Evolutionary conservation across 2,888 invertebrate species (phyloP), one percentile per base, ranked within the genome.

Genomic region (Gari tellinella): DNA sequence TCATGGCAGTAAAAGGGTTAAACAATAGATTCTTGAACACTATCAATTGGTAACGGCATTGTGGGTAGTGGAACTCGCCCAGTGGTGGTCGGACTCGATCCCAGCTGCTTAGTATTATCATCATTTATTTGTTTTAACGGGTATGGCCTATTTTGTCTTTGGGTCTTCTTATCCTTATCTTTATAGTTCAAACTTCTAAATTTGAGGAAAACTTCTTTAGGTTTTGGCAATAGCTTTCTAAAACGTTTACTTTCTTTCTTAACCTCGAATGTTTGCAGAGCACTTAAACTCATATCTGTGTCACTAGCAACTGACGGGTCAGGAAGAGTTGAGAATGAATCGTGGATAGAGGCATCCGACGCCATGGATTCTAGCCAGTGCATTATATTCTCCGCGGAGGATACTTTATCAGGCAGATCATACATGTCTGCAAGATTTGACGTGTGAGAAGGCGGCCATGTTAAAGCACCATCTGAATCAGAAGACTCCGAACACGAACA

Each of bases 361-460:
- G 75, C 76, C 67, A 84, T 63, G 8, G 61, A 69, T 46, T 80
- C 75, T 48, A 84, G 52, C 84, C 84, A 84, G 17, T 76, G 72
- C 51, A 74, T 81, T 15, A 84, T 74, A 61, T 80, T 84, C 25
- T 84, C 82, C 21, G 73, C 74, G 14, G 81, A 72, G 0, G 82
- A 80, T 26, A 74, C 65, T 45, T 69, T 77, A 46, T 84, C 81
- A 2, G 84, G 76, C 26, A 84, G 75, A 21, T 70, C 68, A 41
- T 81, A 82, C 37, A 72, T 63, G 41, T 81, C 81, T 10, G 81
- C 61, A 43, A 82, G 53, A 31, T 72, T 75, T n/a, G 75, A 64
- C n/a, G 69, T 62, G 17, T 75, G 80, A 15, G 81, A 77, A 15
- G 81, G 84, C n/a, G 84, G 81, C 84, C 84, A 84, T 45, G 84